These are phyloP conservation scores for Anoura caudifer DNA, from an alignment of 2,113 vertebrate species.

Conservation along the genomic window DNA sequence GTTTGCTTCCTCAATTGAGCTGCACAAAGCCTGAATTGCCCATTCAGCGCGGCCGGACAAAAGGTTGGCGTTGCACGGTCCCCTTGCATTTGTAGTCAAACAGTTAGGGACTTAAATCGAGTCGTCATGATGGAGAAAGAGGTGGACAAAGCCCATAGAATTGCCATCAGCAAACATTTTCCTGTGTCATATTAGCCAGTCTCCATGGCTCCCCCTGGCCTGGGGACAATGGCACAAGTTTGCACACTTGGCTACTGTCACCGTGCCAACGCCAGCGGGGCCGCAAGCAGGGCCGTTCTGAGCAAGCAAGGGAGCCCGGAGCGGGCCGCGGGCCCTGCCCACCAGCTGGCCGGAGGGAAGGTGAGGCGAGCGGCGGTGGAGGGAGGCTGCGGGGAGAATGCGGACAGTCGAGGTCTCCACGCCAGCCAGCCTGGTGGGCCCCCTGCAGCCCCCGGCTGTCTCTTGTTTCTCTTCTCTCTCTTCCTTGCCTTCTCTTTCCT, in stretches of 20 bases:
- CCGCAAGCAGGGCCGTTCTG: constrained; percentile 96
- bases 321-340: constrained; percentile 36
- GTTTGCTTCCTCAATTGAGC: constrained; percentile 99
- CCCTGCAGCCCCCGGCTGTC: not conserved
- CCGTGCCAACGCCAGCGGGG: constrained; percentile 99
- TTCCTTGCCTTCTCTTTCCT: not conserved
- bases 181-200: constrained; percentile 99
- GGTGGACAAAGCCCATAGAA: constrained; percentile 99
- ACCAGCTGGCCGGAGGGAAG: constrained; percentile 33
- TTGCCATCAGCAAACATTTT: constrained; percentile 99
- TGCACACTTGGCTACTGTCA: constrained; percentile 99
- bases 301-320: constrained; percentile 81
- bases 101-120: constrained; percentile 99
- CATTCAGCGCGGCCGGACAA: constrained; percentile 98
- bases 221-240: constrained; percentile 99
- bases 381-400: not conserved
- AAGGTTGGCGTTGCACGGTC: constrained; percentile 98
- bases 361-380: not conserved
- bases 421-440: constrained; percentile 82
- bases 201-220: constrained; percentile 99
- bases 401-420: constrained; percentile 1
- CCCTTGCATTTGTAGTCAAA: constrained; percentile 99
- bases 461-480: constrained; percentile 61
- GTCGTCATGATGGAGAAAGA: constrained; percentile 99
- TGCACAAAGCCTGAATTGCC: constrained; percentile 99